Evolutionary conservation across 2,888 invertebrate species (phyloP).

Genomic region (Sarcophaga carnaria): DNA sequence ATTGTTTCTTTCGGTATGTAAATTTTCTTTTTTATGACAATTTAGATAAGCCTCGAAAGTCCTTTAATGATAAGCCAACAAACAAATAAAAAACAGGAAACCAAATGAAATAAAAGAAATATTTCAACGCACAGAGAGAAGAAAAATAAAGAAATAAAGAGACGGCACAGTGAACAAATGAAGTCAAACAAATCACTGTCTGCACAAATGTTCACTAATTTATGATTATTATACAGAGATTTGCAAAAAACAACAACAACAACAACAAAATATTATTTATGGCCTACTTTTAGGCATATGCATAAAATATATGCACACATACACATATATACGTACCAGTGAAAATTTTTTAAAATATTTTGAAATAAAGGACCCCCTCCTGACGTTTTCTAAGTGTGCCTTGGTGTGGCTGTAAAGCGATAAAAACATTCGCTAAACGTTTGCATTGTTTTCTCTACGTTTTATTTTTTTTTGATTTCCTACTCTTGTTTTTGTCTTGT

Average conservation of each 20-base stretch:
- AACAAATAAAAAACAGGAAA: conserved; percentile 61
- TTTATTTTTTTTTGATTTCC: not conserved
- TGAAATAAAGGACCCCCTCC: not conserved
- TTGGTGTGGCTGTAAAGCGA: conserved; percentile 25
- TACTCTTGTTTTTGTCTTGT: conserved; percentile 21
- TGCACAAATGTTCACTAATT: conserved; percentile 66
- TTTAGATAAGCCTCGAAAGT: conserved; percentile 66
- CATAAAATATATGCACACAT: conserved; percentile 15
- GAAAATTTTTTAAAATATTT: not conserved
- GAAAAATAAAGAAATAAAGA: not conserved
- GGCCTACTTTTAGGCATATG: conserved; percentile 68
- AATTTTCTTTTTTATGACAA: conserved; percentile 61
- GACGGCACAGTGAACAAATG: not conserved
- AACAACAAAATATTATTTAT: conserved; percentile 43
- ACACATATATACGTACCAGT: not conserved
- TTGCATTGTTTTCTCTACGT: not conserved
- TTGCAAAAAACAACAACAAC: not conserved
- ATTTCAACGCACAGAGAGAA: not conserved
- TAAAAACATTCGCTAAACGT: conserved; percentile 29
- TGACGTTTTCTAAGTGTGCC: not conserved
- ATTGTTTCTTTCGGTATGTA: conserved; percentile 56
- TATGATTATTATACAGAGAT: conserved; percentile 64
- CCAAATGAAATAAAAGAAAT: conserved; percentile 43
- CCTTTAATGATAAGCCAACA: conserved; percentile 65
- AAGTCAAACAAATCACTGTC: conserved; percentile 66